Percentiles rank a stretch among this genome's conserved stretches.
These are phyloP conservation scores for Stegastes partitus DNA, from an alignment of 2,113 vertebrate species.

Conservation along the genomic window DNA sequence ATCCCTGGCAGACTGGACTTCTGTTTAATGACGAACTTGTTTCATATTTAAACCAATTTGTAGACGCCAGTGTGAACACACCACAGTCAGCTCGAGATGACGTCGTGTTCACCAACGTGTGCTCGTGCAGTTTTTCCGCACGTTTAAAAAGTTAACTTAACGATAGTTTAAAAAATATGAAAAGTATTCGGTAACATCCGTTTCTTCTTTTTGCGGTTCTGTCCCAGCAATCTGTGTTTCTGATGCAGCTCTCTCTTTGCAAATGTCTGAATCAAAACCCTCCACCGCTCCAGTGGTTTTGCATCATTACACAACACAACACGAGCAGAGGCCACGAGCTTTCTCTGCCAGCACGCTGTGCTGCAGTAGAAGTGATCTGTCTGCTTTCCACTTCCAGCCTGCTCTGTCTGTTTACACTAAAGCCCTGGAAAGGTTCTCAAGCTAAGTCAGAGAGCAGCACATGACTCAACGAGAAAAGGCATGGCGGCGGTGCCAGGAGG, in stretches of 20 bases:
- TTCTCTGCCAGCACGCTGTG: constrained; percentile 44
- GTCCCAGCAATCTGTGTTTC: constrained; percentile 3
- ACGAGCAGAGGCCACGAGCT: constrained; percentile 24
- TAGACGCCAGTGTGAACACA: not conserved
- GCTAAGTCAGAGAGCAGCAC: constrained; percentile 34
- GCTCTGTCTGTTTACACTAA: constrained; percentile 39
- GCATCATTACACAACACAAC: constrained; percentile 62
- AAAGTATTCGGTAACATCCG: not conserved
- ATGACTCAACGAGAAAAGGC: constrained; percentile 43
- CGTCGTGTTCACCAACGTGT: not conserved
- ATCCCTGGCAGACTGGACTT: not conserved
- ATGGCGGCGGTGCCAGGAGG: constrained; percentile 29
- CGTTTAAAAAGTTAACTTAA: constrained; percentile 6
- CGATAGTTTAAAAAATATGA: not conserved
- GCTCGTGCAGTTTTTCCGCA: not conserved
- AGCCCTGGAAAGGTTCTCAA: constrained; percentile 46
- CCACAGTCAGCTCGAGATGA: too few species aligned
- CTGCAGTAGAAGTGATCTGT: constrained; percentile 38
- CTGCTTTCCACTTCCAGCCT: constrained; percentile 31
- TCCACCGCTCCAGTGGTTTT: constrained; percentile 51
- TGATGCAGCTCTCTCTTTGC: constrained; percentile 24
- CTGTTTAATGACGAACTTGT: not conserved
- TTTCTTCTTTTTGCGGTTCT: not conserved
- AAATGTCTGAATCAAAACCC: constrained; percentile 52
- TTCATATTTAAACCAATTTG: not conserved